Evolutionary conservation across 1,140 invertebrate genomes (phyloP).

Genomic region (Sesamia nonagrioides): DNA sequence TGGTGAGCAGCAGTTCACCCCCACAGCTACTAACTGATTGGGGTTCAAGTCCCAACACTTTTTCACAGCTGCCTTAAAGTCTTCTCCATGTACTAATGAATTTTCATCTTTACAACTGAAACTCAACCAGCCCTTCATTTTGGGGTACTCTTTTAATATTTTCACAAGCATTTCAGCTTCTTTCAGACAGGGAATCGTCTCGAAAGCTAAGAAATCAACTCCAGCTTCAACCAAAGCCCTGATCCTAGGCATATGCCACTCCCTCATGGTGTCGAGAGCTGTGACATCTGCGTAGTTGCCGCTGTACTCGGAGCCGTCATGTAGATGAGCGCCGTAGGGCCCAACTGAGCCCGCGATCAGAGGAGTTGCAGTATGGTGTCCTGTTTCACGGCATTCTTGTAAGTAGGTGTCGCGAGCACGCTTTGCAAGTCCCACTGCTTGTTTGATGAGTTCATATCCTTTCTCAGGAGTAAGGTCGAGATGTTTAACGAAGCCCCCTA

Average conservation of each 20-base stretch:
- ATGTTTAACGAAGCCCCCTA: slow-evolving; percentile 92
- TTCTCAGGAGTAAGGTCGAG: slow-evolving; percentile 89
- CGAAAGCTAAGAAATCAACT: slow-evolving; percentile 94
- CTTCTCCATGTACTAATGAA: slow-evolving; percentile 91
- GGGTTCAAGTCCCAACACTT: slow-evolving; percentile 89
- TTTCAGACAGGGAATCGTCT: slow-evolving; percentile 94
- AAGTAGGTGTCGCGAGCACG: slow-evolving; percentile 88
- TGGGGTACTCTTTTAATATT: slow-evolving; percentile 91
- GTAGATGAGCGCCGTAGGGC: slow-evolving; percentile 95
- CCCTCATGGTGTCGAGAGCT: slow-evolving; percentile 88
- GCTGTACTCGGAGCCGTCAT: slow-evolving; percentile 96
- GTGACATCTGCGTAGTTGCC: slow-evolving; percentile 93
- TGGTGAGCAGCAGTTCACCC: slow-evolving; percentile 94
- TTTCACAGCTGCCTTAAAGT: slow-evolving; percentile 89
- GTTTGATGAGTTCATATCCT: slow-evolving; percentile 90
- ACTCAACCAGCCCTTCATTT: slow-evolving; percentile 92
- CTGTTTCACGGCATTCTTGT: slow-evolving; percentile 80
- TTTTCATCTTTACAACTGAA: slow-evolving; percentile 91
- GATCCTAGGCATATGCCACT: slow-evolving; percentile 94
- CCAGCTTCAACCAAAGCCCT: slow-evolving; percentile 91
- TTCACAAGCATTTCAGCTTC: slow-evolving; percentile 94
- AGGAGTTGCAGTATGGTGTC: slow-evolving; percentile 70
- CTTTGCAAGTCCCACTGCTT: slow-evolving; percentile 91
- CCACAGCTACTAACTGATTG: slow-evolving; percentile 93
- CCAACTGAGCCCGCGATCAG: slow-evolving; percentile 94